Conservation (phyloP, 2,888 invertebrate genomes). For the Ophion ventricosus region DNA sequence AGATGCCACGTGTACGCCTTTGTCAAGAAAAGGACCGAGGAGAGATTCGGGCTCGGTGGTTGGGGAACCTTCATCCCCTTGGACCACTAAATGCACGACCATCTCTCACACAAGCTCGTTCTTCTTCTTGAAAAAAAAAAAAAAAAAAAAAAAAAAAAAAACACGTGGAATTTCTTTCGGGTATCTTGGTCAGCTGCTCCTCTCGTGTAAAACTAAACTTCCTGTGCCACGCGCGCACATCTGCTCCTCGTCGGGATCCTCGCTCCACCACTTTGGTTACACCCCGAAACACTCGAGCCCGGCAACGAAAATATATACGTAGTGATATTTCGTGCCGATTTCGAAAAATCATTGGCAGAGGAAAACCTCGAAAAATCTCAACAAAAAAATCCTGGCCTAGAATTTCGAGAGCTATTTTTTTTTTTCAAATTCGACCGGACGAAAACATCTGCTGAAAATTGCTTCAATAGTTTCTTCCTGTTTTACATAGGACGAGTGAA, state of each 20-base stretch:
- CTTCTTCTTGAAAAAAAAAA: not conserved
- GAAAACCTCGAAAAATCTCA: not conserved
- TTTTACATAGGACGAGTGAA: too few relatives aligned
- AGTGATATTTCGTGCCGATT: not conserved
- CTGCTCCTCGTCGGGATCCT: constrained; percentile 71
- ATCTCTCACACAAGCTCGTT: too few relatives aligned
- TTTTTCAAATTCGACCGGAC: too few relatives aligned
- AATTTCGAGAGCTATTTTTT: too few relatives aligned
- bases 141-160: constrained; percentile 22
- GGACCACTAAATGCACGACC: constrained; percentile 2
- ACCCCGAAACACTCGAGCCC: not conserved
- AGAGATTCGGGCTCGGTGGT: constrained; percentile 38
- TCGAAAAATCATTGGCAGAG: not conserved
- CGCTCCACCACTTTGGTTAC: constrained; percentile 27
- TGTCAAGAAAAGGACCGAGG: constrained; percentile 16
- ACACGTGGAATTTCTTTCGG: constrained; percentile 59
- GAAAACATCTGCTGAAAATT: too few relatives aligned
- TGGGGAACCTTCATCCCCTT: constrained; percentile 62
- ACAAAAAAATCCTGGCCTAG: not conserved
- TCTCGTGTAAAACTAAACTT: constrained; percentile 78
- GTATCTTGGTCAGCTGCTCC: constrained; percentile 75
- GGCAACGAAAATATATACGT: not conserved
- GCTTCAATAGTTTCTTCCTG: too few relatives aligned
- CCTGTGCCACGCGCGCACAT: constrained; percentile 79
- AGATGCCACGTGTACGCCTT: constrained; percentile 37